phyloP scores from a whole-genome alignment of 30 jellyfish, hydroid and myxozoan genomes.

The Turritopsis dohrnii region DNA sequence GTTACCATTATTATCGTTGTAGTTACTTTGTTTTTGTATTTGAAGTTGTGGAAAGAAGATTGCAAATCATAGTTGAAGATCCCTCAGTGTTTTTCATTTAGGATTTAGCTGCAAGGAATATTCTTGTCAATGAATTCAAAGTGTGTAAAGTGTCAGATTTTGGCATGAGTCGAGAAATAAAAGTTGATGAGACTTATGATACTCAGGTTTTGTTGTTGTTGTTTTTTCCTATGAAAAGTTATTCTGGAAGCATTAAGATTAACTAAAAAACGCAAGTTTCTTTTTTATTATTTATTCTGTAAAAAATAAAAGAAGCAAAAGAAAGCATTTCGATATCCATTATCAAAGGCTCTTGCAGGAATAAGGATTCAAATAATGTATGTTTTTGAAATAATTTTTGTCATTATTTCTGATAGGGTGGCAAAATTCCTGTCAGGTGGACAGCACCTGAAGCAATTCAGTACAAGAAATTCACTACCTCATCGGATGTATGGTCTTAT shows the following conservation, averaged over 20 bases:
- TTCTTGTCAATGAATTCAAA: constrained; percentile 66
- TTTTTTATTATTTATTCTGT: neutral
- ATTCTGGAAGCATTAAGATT: too few species aligned
- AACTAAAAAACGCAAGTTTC: too few species aligned
- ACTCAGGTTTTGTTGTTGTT: constrained; percentile 50
- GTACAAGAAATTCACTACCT: constrained; percentile 84
- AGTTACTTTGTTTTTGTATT: neutral
- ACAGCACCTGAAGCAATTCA: constrained; percentile 97
- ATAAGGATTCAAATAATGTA: too few species aligned
- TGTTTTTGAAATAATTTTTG: neutral
- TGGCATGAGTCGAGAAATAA: constrained; percentile 94
- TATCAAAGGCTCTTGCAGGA: too few species aligned
- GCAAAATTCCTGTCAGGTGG: constrained; percentile 98
- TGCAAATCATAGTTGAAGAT: neutral
- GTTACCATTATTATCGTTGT: constrained; percentile 12
- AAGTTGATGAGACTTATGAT: constrained; percentile 82
- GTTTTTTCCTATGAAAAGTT: neutral
- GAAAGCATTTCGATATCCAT: neutral
- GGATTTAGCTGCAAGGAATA: constrained; percentile 97
- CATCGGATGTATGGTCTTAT: constrained; percentile 96
- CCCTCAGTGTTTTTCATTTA: neutral
- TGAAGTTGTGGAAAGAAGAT: neutral
- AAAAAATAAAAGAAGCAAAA: too few species aligned
- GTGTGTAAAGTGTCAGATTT: constrained; percentile 95
- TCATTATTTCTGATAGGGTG: constrained; percentile 55